Conservation (phyloP, 2,113 vertebrate genomes). For the Pseudolaguvia tuberculata region DNA sequence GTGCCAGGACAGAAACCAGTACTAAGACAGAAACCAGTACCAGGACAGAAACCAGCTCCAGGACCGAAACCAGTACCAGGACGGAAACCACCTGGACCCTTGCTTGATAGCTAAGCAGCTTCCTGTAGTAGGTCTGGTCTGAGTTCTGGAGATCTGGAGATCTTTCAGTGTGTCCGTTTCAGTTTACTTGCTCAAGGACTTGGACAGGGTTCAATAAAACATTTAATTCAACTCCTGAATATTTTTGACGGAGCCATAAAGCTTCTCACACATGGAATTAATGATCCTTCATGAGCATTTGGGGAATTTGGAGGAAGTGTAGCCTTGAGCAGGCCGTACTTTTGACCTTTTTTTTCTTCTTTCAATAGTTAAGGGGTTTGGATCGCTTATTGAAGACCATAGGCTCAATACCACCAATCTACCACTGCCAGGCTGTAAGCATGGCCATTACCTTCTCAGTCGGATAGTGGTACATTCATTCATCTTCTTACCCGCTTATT, state of each 20-base stretch:
- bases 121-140: conserved; percentile 55
- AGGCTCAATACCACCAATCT: too few species aligned
- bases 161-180: conserved; percentile 24
- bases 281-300: background rate
- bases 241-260: background rate
- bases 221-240: conserved; percentile 7
- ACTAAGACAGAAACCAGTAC: too few species aligned
- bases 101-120: conserved; percentile 77
- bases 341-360: background rate
- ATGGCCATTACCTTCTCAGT: too few species aligned
- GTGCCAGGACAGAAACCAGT: too few species aligned
- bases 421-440: too few species aligned
- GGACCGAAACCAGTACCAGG: conserved; percentile 13
- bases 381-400: too few species aligned
- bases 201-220: conserved; percentile 21
- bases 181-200: conserved; percentile 25
- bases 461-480: too few species aligned
- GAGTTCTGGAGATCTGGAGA: too few species aligned
- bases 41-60: too few species aligned
- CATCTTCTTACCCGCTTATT: too few species aligned
- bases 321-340: background rate
- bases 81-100: conserved; percentile 68
- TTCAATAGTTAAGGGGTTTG: too few species aligned
- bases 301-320: background rate
- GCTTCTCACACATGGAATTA: background rate